Evolutionary conservation across 2,888 invertebrate genomes (phyloP), one percentile per base, ranked within the genome.

Genomic region (Vesta saturnalis): DNA sequence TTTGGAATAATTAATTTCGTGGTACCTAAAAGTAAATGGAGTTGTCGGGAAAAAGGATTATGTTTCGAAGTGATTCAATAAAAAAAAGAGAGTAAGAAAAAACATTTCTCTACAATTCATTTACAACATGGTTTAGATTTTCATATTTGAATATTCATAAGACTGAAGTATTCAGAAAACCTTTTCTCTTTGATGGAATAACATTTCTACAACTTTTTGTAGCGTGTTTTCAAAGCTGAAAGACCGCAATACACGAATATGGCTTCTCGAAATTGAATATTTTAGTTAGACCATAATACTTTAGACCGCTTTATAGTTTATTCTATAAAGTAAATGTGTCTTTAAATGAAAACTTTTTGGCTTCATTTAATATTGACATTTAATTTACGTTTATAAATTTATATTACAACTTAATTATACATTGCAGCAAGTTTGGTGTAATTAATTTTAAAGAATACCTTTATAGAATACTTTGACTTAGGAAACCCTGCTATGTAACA

Each of bases 131-230:
- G 58, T 58, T 57, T 61, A 63, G 67, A 69, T 71, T 71, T 71
- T 71, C 65, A 71, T 71, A 67, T 67, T 69, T 71, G 69, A 69
- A 71, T 71, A 71, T 71, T 71, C 69, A 71, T 71, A 71, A 71
- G 66, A 63, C 35, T 30, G 60, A 64, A 56, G 67, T 69, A 60
- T 62, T 69, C 62, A 16, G 67, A 54, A 55, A 65, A 43, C 69
- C 67, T 64, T 60, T 66, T 67, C 69, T 59, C 68, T 66, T 61
- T 69, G 66, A 67, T 59, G 71, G 63, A 71, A 71, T 71, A 67
- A 64, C 67, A 59, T 64, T 63, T 59, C 63, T 60, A 56, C 61
- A 59, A 67, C 69, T 65, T 69, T 65, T 65, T 65, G 69, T 65
- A 43, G 30, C 54, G 60, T 58, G 64, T 69, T 69, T 64, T 64